phyloP scores from a whole-genome alignment of 2,113 vertebrate species.

The Numida meleagris region DNA sequence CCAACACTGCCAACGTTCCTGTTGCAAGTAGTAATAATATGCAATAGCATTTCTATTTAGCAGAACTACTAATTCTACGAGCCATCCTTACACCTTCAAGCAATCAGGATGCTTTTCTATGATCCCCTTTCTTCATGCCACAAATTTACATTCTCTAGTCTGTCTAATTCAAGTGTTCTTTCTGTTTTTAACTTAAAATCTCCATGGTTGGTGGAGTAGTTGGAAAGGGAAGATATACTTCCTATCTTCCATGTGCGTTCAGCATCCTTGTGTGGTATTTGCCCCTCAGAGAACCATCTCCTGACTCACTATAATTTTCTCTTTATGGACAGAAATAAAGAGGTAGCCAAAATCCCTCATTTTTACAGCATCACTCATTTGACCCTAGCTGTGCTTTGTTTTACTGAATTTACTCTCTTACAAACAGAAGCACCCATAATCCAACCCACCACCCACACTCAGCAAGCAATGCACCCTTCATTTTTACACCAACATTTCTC shows the following conservation, averaged over 20 bases:
- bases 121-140: background rate
- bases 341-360: background rate
- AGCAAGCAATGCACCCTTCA: background rate
- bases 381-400: background rate
- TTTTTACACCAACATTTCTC: background rate
- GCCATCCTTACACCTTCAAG: background rate
- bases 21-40: background rate
- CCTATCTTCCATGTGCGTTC: background rate
- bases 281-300: background rate
- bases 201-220: background rate
- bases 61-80: background rate
- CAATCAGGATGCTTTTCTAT: background rate
- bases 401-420: background rate
- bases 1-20: background rate
- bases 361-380: background rate
- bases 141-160: background rate
- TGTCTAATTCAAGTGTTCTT: background rate
- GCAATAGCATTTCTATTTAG: background rate
- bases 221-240: background rate
- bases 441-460: background rate
- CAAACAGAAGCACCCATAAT: background rate
- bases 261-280: background rate
- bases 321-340: background rate
- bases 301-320: background rate
- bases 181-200: background rate